Percentiles rank a stretch among this genome's conserved stretches.
Conservation (phyloP, 2,888 invertebrate species). For the Microplitis manilae region DNA sequence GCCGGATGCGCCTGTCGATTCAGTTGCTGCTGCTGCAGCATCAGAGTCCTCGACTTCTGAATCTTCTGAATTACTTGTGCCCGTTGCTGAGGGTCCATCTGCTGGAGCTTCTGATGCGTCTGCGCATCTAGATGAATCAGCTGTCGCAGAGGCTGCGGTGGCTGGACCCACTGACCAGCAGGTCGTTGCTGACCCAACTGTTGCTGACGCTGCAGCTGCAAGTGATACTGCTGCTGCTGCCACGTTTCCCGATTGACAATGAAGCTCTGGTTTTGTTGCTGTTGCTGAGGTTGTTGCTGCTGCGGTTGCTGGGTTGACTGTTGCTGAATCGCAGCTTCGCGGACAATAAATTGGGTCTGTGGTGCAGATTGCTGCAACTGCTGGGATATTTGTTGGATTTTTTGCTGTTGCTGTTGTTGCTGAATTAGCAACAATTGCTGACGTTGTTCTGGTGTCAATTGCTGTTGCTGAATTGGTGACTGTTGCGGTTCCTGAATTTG, state of each 20-base stretch:
- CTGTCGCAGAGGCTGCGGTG: slow-evolving; percentile 76
- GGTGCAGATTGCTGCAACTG: slow-evolving; percentile 71
- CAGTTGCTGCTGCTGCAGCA: slow-evolving; percentile 74
- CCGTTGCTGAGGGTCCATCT: slow-evolving; percentile 85
- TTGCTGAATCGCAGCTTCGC: slow-evolving; percentile 69
- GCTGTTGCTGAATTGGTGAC: slow-evolving; percentile 54
- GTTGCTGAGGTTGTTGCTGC: slow-evolving; percentile 61
- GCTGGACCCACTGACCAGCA: slow-evolving; percentile 71
- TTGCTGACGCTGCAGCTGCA: slow-evolving; percentile 71
- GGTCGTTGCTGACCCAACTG: slow-evolving; percentile 64
- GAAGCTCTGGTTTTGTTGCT: slow-evolving; percentile 65
- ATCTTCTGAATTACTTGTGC: slow-evolving; percentile 86
- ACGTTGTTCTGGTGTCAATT: slow-evolving; percentile 63
- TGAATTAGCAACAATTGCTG: slow-evolving; percentile 74
- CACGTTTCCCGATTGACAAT: slow-evolving; percentile 76
- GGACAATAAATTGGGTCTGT: slow-evolving; percentile 68
- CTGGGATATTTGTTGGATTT: slow-evolving; percentile 71
- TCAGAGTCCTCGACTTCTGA: slow-evolving; percentile 77
- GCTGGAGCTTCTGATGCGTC: slow-evolving; percentile 87
- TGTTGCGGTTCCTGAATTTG: slow-evolving; percentile 49
- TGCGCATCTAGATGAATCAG: slow-evolving; percentile 87
- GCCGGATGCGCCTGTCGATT: slow-evolving; percentile 77
- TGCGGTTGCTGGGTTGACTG: slow-evolving; percentile 68
- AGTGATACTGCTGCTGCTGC: slow-evolving; percentile 74
- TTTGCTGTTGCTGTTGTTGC: slow-evolving; percentile 76